phyloP scores from a whole-genome alignment of 2,888 invertebrate genomes.

The Aphidius colemani region DNA sequence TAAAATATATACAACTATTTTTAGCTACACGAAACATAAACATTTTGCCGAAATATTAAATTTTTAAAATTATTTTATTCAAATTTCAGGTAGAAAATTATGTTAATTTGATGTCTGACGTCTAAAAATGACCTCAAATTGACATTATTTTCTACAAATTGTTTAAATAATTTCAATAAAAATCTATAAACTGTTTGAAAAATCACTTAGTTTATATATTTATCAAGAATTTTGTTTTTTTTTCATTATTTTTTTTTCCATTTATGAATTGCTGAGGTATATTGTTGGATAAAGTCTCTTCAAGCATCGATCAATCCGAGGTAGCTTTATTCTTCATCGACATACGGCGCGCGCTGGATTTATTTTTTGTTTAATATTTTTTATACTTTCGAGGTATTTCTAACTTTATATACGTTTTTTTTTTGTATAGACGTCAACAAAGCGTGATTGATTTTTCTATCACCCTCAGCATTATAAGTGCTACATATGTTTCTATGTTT shows the following conservation, averaged over 20 bases:
- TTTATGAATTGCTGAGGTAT: slow-evolving; percentile 9
- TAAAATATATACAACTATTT: no score
- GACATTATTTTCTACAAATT: no score
- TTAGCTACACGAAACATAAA: no score
- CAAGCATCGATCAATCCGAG: slow-evolving; percentile 40
- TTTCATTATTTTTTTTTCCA: background rate
- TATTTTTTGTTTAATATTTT: slow-evolving; percentile 23
- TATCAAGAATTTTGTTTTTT: no score
- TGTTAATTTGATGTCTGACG: no score
- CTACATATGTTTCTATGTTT: slow-evolving; percentile 45
- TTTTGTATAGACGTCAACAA: slow-evolving; percentile 44
- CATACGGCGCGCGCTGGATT: slow-evolving; percentile 37
- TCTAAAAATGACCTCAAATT: no score
- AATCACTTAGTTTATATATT: no score
- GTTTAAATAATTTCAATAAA: background rate
- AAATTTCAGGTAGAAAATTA: no score
- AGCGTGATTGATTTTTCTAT: slow-evolving; percentile 53
- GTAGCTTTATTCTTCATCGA: slow-evolving; percentile 41
- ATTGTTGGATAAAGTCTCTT: slow-evolving; percentile 14
- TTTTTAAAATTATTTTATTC: no score
- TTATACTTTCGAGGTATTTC: slow-evolving; percentile 22
- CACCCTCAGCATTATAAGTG: slow-evolving; percentile 35
- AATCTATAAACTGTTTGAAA: background rate
- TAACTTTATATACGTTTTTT: slow-evolving; percentile 32
- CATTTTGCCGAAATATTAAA: no score